Base-by-base conservation (phyloP, 2,888 invertebrate species). In the Orthonychiurus folsomi region DNA sequence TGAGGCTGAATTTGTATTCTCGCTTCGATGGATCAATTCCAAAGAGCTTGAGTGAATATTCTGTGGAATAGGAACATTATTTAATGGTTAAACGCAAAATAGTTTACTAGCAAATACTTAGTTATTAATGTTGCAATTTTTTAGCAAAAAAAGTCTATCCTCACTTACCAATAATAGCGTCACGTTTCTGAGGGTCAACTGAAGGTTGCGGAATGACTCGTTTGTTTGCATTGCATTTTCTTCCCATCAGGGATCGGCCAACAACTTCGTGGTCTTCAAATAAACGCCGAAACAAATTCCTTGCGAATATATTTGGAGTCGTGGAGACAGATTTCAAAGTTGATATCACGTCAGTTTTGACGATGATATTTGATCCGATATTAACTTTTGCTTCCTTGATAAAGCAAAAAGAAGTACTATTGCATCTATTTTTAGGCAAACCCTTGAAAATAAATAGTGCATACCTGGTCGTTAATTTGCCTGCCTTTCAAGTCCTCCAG, bases 251-350 rank as follows among this genome's bases (percentile, higher is more conserved):
- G n/a, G 52, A n/a, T 52, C 52, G 3, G 3, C 52, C 52, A n/a
- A 21, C 52, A 52, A 52, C 52, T 20, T 52, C 52, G n/a, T 52
- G 52, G n/a, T n/a, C 20, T 52, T 52, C 52, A 52, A 52, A 52
- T 21, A 52, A n/a, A 21, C 23, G 52, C 5, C 52, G 52, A 21
- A 52, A 52, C n/a, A 52, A n/a, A n/a, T 52, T 52, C 52, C 52
- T 52, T 9, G 52, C 52, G 23, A 52, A 52, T 5, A n/a, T 21
- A n/a, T n/a, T 52, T 52, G 23, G 20, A 52, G 52, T 9, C 5
- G 52, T 5, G 52, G 52, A 52, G 20, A 52, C n/a, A 20, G 23
- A 21, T 52, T 52, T 52, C 20, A 52, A 52, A 20, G 52, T 21
- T 21, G 5, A 3, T 3, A 52, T 52, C 3, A 21, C 23, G 5